These are phyloP conservation scores for Siniperca scherzeri DNA, from an alignment of 2,797 vertebrate species.

Conservation along the genomic window DNA sequence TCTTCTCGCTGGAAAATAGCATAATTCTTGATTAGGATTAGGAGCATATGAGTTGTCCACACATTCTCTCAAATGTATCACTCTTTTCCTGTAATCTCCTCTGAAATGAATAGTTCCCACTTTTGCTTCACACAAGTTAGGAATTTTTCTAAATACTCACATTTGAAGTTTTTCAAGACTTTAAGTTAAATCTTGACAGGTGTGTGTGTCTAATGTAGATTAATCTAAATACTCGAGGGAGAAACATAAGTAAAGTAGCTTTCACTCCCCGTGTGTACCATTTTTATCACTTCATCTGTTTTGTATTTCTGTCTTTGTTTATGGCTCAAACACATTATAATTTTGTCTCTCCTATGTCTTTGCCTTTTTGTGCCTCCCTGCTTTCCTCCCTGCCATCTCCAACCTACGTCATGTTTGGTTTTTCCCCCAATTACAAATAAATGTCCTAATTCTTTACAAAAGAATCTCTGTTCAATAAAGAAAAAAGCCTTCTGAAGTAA, in stretches of 20 bases:
- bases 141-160: neutral
- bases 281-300: slow-evolving; percentile 53
- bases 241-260: slow-evolving; percentile 2
- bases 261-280: slow-evolving; percentile 11
- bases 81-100: neutral
- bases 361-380: slow-evolving; percentile 2
- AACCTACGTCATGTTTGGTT: neutral
- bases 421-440: neutral
- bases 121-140: neutral
- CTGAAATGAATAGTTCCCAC: neutral
- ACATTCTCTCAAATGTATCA: neutral
- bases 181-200: slow-evolving; percentile 21
- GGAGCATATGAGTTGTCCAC: neutral
- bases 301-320: slow-evolving; percentile 42
- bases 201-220: neutral
- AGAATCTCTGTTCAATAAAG: neutral
- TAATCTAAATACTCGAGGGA: neutral
- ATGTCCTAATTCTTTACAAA: neutral
- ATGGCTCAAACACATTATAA: slow-evolving; percentile 28
- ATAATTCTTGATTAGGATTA: slow-evolving; percentile 12
- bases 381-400: slow-evolving; percentile 6
- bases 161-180: slow-evolving; percentile 4
- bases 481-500: neutral
- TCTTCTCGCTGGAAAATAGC: neutral
- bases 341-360: slow-evolving; percentile 13